Evolutionary conservation across 2,797 vertebrate species (phyloP).

Genomic region (Adrianichthys oophorus): DNA sequence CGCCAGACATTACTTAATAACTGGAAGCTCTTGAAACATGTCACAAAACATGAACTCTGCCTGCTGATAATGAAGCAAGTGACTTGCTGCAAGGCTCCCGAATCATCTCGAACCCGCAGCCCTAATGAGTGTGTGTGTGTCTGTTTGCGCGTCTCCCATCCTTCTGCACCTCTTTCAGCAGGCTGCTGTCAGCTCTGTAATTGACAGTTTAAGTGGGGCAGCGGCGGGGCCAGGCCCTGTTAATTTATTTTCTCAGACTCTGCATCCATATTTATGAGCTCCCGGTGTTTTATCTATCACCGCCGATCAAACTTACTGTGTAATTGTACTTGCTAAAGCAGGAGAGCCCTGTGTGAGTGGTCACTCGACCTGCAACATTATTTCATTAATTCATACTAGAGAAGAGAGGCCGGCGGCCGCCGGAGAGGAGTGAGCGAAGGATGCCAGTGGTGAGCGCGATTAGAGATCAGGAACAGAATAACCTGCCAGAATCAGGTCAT

Average conservation of each 20-base stretch:
- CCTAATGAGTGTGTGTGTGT: constrained; percentile 78
- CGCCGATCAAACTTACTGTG: constrained; percentile 86
- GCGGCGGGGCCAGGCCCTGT: constrained; percentile 88
- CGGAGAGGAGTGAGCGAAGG: constrained; percentile 33
- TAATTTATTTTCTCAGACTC: constrained; percentile 96
- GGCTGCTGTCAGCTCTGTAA: constrained; percentile 87
- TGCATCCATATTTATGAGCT: constrained; percentile 95
- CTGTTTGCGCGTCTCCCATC: constrained; percentile 58
- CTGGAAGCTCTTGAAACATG: constrained; percentile 74
- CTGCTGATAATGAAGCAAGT: constrained; percentile 88
- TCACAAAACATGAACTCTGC: constrained; percentile 79
- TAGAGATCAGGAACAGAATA: constrained; percentile 59
- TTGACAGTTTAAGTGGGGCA: constrained; percentile 97
- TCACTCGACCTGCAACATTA: constrained; percentile 70
- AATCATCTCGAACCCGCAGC: constrained; percentile 83
- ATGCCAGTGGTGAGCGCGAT: constrained; percentile 50
- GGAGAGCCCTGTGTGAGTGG: constrained; percentile 76
- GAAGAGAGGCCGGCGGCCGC: constrained; percentile 11
- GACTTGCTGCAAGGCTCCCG: constrained; percentile 76
- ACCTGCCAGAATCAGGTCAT: constrained; percentile 66
- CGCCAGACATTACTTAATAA: constrained; percentile 67
- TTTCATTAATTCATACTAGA: constrained; percentile 71
- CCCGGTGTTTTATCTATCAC: constrained; percentile 98
- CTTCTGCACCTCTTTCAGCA: constrained; percentile 82
- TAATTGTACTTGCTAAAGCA: constrained; percentile 85